A percentile compares a stretch with the other conserved stretches of the same genome.
Conservation (phyloP, 2,888 invertebrate species). For the Mesoligia furuncula region DNA sequence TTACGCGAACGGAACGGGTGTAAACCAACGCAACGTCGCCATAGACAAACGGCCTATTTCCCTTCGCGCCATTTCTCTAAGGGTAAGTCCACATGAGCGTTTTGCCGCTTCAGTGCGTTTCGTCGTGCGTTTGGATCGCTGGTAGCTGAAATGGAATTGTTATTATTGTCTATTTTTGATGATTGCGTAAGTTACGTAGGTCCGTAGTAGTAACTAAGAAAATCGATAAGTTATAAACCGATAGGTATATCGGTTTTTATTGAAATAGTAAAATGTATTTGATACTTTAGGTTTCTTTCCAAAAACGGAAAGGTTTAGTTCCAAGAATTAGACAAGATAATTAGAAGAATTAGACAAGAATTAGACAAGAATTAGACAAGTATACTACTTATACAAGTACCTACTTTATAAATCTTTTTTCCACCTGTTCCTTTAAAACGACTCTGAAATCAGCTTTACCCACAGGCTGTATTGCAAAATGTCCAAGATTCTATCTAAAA, state of each 20-base stretch:
- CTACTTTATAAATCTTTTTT: background rate
- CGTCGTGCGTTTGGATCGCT: background rate
- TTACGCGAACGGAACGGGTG: conserved; percentile 46
- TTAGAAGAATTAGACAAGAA: too few relatives aligned
- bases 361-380: too few relatives aligned
- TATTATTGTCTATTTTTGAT: background rate
- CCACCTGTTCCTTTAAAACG: background rate
- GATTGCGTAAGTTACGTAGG: background rate
- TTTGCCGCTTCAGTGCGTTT: conserved; percentile 24
- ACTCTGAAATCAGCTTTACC: background rate
- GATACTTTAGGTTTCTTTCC: too few relatives aligned
- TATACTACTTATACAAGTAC: too few relatives aligned
- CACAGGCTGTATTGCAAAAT: too few relatives aligned
- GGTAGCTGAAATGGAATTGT: background rate
- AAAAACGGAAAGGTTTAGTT: too few relatives aligned
- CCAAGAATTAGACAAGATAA: too few relatives aligned
- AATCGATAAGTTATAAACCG: too few relatives aligned
- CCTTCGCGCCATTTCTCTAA: conserved; percentile 57
- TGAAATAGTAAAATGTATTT: too few relatives aligned
- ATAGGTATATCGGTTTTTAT: too few relatives aligned
- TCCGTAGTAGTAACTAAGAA: too few relatives aligned
- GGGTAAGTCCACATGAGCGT: conserved; percentile 25
- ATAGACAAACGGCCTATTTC: conserved; percentile 64
- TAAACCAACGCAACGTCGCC: conserved; percentile 55
- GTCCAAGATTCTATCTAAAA: too few relatives aligned